These are phyloP conservation scores for Ophonus ardosiacus DNA, from an alignment of 2,888 invertebrate species.

Conservation along the genomic window DNA sequence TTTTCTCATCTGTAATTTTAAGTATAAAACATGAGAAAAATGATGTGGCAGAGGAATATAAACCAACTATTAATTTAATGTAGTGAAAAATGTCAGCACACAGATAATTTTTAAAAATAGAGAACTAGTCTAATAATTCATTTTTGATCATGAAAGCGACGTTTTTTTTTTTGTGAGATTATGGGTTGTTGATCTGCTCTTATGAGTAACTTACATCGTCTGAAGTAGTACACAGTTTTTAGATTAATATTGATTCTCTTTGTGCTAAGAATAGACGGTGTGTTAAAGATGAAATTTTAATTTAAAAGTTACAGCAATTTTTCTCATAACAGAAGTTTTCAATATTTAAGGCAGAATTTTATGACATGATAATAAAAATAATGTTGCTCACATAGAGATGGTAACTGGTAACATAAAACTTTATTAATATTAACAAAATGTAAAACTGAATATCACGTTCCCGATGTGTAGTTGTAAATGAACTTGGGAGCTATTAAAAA, in stretches of 20 bases:
- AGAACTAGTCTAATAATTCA: slow-evolving; percentile 11
- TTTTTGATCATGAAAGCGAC: slow-evolving; percentile 17
- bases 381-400: neutral
- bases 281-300: slow-evolving; percentile 37
- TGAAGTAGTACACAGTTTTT: slow-evolving; percentile 10
- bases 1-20: neutral
- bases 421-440: slow-evolving; percentile 20
- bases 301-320: slow-evolving; percentile 31
- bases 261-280: slow-evolving; percentile 30
- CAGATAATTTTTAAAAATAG: neutral
- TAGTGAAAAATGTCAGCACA: neutral
- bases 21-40: neutral
- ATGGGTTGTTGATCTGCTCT: slow-evolving; percentile 19
- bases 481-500: neutral
- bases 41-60: neutral
- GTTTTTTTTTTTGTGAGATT: slow-evolving; percentile 15
- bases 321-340: slow-evolving; percentile 38
- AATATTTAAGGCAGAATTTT: slow-evolving; percentile 26
- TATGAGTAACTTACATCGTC: slow-evolving; percentile 31
- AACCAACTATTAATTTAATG: neutral
- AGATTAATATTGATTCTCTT: slow-evolving; percentile 39
- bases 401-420: slow-evolving; percentile 18
- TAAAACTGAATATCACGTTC: neutral
- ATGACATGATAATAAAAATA: slow-evolving; percentile 27
- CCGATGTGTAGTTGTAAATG: slow-evolving; percentile 2